phyloP scores from a whole-genome alignment of 2,888 invertebrate genomes.

The Polymixis lichenea region DNA sequence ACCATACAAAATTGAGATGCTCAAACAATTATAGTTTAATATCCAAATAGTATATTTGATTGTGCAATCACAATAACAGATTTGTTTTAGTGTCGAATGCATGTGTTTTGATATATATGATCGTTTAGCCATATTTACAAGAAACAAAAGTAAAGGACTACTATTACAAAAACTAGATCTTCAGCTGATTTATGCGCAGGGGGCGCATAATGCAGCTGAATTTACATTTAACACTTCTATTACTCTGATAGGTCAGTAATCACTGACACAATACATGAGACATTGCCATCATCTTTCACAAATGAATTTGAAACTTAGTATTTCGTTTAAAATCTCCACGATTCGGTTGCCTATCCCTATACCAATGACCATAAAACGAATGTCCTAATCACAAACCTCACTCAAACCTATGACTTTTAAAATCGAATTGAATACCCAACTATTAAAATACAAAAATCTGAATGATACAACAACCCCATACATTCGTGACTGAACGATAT shows the following conservation, averaged over 20 bases:
- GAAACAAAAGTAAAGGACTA: background rate
- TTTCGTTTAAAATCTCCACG: background rate
- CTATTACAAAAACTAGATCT: background rate
- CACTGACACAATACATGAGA: background rate
- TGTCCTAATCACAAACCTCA: background rate
- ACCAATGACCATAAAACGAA: background rate
- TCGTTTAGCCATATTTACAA: background rate
- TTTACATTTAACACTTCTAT: background rate
- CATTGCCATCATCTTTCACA: background rate
- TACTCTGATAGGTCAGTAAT: background rate
- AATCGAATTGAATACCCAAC: background rate
- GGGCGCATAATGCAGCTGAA: no score
- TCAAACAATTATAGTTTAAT: background rate
- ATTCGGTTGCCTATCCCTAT: background rate
- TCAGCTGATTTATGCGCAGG: no score
- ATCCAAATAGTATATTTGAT: background rate
- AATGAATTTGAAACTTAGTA: background rate
- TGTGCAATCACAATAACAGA: slow-evolving; percentile 11
- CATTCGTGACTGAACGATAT: background rate
- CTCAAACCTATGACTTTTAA: background rate
- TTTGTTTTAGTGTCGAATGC: background rate
- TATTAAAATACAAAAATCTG: background rate
- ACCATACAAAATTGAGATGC: slow-evolving; percentile 7
- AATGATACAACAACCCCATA: background rate
- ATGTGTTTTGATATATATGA: background rate